Conservation (phyloP, 2,113 vertebrate species). For the Gobiocypris rarus region DNA sequence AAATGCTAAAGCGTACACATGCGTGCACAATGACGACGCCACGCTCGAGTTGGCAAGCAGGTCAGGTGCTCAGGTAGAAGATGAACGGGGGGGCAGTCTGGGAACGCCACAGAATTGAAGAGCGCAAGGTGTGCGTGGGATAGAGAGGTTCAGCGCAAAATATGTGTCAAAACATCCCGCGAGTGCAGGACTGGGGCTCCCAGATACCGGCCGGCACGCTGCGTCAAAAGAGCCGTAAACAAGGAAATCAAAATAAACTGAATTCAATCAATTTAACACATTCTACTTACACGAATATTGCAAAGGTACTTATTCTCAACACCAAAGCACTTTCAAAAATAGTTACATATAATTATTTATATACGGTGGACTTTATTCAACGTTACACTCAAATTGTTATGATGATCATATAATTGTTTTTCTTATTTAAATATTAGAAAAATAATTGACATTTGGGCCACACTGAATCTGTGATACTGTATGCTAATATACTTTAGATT, state of each 20-base stretch:
- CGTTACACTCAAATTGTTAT: neutral
- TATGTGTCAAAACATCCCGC: constrained; percentile 31
- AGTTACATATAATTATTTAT: neutral
- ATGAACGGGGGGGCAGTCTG: constrained; percentile 44
- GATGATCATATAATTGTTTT: neutral
- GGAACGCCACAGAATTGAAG: constrained; percentile 49
- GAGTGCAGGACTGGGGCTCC: constrained; percentile 40
- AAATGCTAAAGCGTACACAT: constrained; percentile 57
- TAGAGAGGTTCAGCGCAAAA: constrained; percentile 48
- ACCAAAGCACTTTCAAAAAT: neutral
- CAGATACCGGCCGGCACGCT: constrained; percentile 23
- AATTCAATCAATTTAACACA: constrained; percentile 42
- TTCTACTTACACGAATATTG: constrained; percentile 16
- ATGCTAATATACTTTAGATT: too few relatives aligned
- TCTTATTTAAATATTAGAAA: neutral
- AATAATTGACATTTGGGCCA: neutral
- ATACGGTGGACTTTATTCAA: neutral
- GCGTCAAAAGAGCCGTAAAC: constrained; percentile 31
- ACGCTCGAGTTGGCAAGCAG: constrained; percentile 61
- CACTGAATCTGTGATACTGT: neutral
- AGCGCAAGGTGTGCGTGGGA: constrained; percentile 47
- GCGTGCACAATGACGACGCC: constrained; percentile 46
- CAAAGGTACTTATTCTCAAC: neutral
- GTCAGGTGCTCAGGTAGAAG: constrained; percentile 51
- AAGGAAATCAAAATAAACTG: constrained; percentile 54